Evolutionary conservation across 2,797 vertebrate genomes (phyloP).

Genomic region (Mus spretus): DNA sequence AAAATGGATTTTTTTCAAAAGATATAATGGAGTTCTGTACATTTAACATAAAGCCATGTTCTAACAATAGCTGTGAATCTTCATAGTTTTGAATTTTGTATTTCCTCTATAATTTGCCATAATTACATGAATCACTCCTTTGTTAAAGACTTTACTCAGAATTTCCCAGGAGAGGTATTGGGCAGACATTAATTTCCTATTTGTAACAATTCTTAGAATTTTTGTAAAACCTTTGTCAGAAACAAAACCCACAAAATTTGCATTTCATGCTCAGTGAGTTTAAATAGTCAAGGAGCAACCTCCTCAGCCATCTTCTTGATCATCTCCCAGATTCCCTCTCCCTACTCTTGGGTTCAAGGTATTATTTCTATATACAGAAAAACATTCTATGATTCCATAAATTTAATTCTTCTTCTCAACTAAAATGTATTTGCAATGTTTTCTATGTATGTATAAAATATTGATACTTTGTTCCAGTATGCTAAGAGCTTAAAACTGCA

Average conservation of each 20-base stretch:
- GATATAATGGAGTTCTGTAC: not conserved
- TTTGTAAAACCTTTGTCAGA: conserved; percentile 14
- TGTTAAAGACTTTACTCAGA: conserved; percentile 61
- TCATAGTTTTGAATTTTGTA: not conserved
- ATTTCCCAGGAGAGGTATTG: conserved; percentile 66
- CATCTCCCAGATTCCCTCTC: not conserved
- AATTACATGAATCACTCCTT: conserved; percentile 54
- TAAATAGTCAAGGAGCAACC: conserved; percentile 67
- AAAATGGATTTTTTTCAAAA: not conserved
- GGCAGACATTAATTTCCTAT: conserved; percentile 70
- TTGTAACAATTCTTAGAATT: conserved; percentile 76
- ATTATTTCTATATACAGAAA: not conserved
- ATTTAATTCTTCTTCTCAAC: not conserved
- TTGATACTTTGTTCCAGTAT: not conserved
- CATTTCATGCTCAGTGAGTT: conserved; percentile 63
- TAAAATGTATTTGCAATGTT: not conserved
- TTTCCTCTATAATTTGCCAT: conserved; percentile 35
- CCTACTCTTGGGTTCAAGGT: conserved; percentile 71
- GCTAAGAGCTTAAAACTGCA: not conserved
- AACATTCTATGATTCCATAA: not conserved
- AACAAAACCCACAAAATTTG: conserved; percentile 79
- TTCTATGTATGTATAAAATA: conserved; percentile 40
- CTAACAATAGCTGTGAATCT: not conserved
- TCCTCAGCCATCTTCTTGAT: not conserved
- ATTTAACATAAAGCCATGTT: not conserved